A percentile compares a stretch with the other conserved stretches of the same genome.
These are phyloP conservation scores for Omphaloscelis lunosa DNA, from an alignment of 2,888 invertebrate species.

Conservation along the genomic window DNA sequence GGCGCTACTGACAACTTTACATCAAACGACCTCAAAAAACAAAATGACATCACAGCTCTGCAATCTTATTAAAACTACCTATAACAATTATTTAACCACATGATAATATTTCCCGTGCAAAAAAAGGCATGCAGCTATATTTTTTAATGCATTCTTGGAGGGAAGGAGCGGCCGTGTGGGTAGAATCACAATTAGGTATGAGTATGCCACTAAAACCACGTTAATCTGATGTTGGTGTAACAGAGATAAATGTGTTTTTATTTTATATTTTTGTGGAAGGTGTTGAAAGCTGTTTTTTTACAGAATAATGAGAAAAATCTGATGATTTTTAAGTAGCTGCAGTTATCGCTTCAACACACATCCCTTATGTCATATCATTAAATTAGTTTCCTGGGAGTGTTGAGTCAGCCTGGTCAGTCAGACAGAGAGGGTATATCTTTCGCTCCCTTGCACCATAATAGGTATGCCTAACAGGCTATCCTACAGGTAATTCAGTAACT, in stretches of 20 bases:
- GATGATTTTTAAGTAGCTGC: neutral
- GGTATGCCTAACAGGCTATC: too few species aligned
- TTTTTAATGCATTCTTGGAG: slow-evolving; percentile 84
- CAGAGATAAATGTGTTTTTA: slow-evolving; percentile 66
- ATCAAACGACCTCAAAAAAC: slow-evolving; percentile 1
- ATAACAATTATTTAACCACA: slow-evolving; percentile 79
- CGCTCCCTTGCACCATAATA: too few species aligned
- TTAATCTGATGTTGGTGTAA: slow-evolving; percentile 75
- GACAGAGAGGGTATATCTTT: too few species aligned
- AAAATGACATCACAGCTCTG: slow-evolving; percentile 73
- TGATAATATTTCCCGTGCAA: slow-evolving; percentile 81
- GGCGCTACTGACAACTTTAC: slow-evolving; percentile 68
- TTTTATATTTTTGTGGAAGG: slow-evolving; percentile 48
- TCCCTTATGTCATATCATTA: too few species aligned
- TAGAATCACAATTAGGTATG: slow-evolving; percentile 82
- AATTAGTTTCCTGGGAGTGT: too few species aligned
- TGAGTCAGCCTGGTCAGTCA: too few species aligned
- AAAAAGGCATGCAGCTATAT: slow-evolving; percentile 81
- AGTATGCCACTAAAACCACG: slow-evolving; percentile 68
- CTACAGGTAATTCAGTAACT: too few species aligned
- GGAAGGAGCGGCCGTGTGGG: slow-evolving; percentile 78
- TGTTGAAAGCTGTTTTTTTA: slow-evolving; percentile 36
- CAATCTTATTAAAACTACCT: slow-evolving; percentile 68
- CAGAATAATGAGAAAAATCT: neutral
- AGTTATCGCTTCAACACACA: neutral